A percentile compares a stretch with the other conserved stretches of the same genome.
These are phyloP conservation scores for Smutsia temminckii DNA, from an alignment of 2,797 vertebrate genomes.

Conservation along the genomic window DNA sequence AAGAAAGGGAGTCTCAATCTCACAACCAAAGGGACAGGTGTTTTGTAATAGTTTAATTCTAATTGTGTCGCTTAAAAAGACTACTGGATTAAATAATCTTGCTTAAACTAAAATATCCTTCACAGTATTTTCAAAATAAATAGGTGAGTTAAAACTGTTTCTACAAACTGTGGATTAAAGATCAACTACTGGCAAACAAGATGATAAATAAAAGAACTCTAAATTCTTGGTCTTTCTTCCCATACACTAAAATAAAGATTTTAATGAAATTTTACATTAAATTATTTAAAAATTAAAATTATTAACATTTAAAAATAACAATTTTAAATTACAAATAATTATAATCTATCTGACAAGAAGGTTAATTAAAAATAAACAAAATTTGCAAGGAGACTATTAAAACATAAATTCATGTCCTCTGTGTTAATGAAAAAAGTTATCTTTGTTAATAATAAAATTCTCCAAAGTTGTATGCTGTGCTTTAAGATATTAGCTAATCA, in stretches of 20 bases:
- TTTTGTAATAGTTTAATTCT: background rate
- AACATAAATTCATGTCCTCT: background rate
- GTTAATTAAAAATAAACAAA: background rate
- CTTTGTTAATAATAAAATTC: background rate
- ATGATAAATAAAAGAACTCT: background rate
- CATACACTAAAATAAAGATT: background rate
- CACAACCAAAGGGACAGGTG: background rate
- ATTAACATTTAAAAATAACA: no score
- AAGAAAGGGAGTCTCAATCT: background rate
- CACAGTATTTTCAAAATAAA: background rate
- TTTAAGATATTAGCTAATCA: background rate
- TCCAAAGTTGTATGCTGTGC: background rate
- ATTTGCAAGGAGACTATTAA: background rate
- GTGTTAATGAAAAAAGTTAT: background rate
- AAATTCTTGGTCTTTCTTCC: background rate
- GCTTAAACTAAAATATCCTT: background rate
- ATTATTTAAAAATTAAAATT: no score
- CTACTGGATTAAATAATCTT: background rate
- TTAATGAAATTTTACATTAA: no score
- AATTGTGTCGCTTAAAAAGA: background rate
- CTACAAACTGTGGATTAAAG: background rate
- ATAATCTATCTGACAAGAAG: background rate
- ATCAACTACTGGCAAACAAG: background rate
- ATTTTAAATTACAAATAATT: background rate
- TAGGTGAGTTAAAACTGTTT: background rate